Evolutionary conservation across 2,888 invertebrate genomes (phyloP), one percentile per base, ranked within the genome.

Genomic region (Tenthredo amoena): DNA sequence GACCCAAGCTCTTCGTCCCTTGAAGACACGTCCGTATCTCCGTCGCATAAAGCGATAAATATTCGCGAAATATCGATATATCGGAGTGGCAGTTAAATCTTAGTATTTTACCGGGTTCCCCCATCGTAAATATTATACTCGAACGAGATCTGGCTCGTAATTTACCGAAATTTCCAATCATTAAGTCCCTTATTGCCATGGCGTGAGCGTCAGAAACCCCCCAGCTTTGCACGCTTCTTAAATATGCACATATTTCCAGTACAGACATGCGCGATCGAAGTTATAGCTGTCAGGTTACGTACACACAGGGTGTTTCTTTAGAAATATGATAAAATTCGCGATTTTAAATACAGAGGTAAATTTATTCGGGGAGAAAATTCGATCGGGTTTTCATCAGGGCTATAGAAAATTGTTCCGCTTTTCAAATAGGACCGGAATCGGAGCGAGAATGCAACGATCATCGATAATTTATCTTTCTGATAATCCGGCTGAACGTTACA

Each of bases 101-200:
- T 26, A 26, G 62, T 62, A 62, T 62, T 62, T 62, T 26, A 62
- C 26, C 62, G 26, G 3, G 12, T 26, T 62, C 62, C 62, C 81
- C 62, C 1, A 68, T 65, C 62, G 31, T 74, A 65, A 84, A 84
- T 84, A 82, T 86, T 79, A 84, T 34, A 74, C 72, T 81, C 58
- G 81, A 81, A 87, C 85, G 84, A 74, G 37, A 50, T 71, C 43
- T 72, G 26, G 21, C 21, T 21, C 74, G 26, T n/a, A 58, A 62
- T 40, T 76, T 37, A 40, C 21, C 12, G 21, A 81, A 62, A 81
- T 81, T 58, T 62, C 81, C 58, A 81, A 62, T 81, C 55, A 81
- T 81, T 62, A 81, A 58, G 55, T 77, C 77, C 62, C 58, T 81
- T 47, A 62, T 58, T 47, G 77, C 50, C 37, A 9, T 50, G 34